A percentile compares a stretch with the other conserved stretches of the same genome.
These are phyloP conservation scores for Eulemur coronatus DNA, from an alignment of 2,797 vertebrate species.

Conservation along the genomic window DNA sequence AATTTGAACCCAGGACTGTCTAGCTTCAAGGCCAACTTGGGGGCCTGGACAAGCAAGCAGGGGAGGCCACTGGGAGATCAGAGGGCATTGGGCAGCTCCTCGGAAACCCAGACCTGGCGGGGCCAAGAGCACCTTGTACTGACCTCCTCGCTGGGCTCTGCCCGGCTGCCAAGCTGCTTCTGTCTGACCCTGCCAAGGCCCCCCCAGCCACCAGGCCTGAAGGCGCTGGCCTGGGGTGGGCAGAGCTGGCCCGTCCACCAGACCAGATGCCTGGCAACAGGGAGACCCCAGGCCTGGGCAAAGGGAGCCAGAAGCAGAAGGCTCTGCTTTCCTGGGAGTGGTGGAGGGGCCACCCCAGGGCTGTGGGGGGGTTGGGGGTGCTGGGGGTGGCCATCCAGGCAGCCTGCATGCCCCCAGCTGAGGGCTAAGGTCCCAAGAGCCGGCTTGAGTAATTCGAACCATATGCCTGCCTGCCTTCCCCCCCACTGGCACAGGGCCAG, in stretches of 20 bases:
- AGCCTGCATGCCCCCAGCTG: neutral
- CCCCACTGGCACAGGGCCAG: neutral
- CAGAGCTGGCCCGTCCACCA: neutral
- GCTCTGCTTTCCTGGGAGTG: neutral
- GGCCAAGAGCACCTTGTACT: neutral
- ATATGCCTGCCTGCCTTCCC: neutral
- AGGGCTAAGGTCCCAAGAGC: slow-evolving; percentile 40
- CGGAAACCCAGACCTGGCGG: neutral
- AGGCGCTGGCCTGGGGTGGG: neutral
- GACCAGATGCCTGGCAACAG: neutral
- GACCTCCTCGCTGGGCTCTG: neutral
- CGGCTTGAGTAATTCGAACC: slow-evolving; percentile 49
- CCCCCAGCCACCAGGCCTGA: neutral
- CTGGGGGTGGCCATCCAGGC: neutral
- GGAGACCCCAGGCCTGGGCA: neutral
- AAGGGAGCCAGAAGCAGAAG: neutral
- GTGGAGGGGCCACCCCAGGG: neutral
- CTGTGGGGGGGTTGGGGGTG: neutral
- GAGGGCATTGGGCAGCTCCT: neutral
- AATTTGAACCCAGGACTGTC: neutral
- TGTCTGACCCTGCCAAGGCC: neutral
- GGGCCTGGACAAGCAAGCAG: neutral
- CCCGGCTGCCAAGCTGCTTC: neutral
- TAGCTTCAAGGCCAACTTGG: neutral
- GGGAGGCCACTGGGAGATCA: neutral